phyloP scores from a whole-genome alignment of 1,140 invertebrate species.

The Camponotus floridanus region DNA sequence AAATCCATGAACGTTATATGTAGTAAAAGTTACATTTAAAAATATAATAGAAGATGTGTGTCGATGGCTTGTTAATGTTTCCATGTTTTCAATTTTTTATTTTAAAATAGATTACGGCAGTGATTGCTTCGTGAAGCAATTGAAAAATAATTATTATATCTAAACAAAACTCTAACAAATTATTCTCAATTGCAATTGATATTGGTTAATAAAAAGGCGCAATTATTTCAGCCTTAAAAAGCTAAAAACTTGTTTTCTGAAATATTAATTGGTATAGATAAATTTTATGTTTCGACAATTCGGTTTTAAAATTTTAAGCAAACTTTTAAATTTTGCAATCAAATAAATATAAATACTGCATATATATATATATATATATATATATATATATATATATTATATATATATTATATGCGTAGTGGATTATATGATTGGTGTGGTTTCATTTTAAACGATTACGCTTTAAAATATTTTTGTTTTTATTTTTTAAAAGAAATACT shows the following conservation, averaged over 20 bases:
- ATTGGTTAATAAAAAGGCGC: neutral
- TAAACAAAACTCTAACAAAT: neutral
- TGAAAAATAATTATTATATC: neutral
- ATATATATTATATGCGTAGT: too few species aligned
- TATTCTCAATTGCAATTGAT: neutral
- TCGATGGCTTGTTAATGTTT: neutral
- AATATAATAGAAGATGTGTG: neutral
- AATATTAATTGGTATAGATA: neutral
- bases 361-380: neutral
- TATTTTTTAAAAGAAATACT: too few species aligned
- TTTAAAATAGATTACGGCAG: neutral
- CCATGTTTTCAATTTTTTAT: neutral
- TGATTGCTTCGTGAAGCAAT: neutral
- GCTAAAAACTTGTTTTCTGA: neutral
- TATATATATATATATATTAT: neutral
- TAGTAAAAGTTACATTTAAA: slow-evolving; percentile 10
- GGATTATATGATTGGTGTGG: too few species aligned
- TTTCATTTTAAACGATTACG: too few species aligned
- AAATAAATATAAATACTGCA: neutral
- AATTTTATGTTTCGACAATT: neutral
- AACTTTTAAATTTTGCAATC: neutral
- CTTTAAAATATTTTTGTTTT: too few species aligned
- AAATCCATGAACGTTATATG: neutral
- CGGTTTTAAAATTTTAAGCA: neutral
- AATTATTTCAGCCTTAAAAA: neutral